Evolutionary conservation across 2,888 invertebrate species (phyloP).

Genomic region (Harmothoe impar): DNA sequence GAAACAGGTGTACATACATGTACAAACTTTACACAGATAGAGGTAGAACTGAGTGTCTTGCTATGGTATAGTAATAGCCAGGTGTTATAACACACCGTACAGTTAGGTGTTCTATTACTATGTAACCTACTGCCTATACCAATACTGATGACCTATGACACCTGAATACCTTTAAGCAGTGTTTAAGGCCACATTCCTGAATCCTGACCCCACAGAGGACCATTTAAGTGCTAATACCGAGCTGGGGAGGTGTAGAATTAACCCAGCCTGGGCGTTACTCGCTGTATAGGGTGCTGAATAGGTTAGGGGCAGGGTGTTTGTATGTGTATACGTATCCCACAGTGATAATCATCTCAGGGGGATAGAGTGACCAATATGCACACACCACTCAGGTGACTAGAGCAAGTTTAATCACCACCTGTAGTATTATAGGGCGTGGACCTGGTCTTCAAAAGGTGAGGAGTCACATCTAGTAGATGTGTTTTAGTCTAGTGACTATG

Average conservation of each 20-base stretch:
- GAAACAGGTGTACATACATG: too few species aligned
- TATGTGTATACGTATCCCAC: slow-evolving; percentile 15
- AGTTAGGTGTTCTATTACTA: too few species aligned
- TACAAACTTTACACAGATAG: too few species aligned
- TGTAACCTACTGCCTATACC: too few species aligned
- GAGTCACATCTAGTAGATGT: too few species aligned
- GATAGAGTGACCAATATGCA: neutral
- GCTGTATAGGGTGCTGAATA: too few species aligned
- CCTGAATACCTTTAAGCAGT: neutral
- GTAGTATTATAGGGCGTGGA: neutral
- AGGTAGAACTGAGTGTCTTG: too few species aligned
- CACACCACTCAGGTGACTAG: neutral
- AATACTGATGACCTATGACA: neutral
- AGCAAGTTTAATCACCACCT: neutral
- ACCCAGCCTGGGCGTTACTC: neutral
- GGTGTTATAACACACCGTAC: too few species aligned
- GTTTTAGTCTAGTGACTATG: too few species aligned
- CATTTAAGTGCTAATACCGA: neutral
- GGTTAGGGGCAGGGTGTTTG: too few species aligned
- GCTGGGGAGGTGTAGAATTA: neutral
- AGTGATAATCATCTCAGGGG: slow-evolving; percentile 1
- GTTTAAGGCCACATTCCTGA: neutral
- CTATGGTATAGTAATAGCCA: too few species aligned
- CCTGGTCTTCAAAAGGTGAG: neutral
- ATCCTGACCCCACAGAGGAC: neutral